Evolutionary conservation across 2,888 invertebrate genomes (phyloP).

Genomic region (Agrilus biguttatus): DNA sequence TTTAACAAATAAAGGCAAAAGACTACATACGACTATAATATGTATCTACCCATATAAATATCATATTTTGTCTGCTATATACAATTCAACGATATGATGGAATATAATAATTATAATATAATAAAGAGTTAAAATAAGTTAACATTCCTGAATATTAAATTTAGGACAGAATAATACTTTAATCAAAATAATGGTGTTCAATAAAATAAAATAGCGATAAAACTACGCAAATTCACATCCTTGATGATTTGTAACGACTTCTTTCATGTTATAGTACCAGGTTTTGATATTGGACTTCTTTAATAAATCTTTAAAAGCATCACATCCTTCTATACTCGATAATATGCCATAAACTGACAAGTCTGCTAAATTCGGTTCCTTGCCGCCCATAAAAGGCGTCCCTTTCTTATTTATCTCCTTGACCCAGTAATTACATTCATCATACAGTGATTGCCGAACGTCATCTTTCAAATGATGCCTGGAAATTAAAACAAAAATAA

Average conservation of each 20-base stretch:
- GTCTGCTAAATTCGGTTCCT: slow-evolving; percentile 80
- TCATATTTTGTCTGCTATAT: no score
- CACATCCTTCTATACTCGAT: slow-evolving; percentile 85
- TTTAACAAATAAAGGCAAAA: neutral
- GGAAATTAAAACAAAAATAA: no score
- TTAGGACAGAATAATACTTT: neutral
- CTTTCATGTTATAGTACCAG: slow-evolving; percentile 69
- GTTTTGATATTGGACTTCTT: slow-evolving; percentile 55
- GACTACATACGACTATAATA: neutral
- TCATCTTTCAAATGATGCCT: slow-evolving; percentile 77
- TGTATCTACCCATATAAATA: no score
- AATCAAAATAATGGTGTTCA: neutral
- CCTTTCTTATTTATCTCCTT: slow-evolving; percentile 53
- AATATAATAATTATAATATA: slow-evolving; percentile 1
- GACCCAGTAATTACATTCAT: slow-evolving; percentile 73
- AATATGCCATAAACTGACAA: slow-evolving; percentile 81
- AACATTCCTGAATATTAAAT: neutral
- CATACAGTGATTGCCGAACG: slow-evolving; percentile 78
- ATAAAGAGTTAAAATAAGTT: slow-evolving; percentile 3
- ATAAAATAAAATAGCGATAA: slow-evolving; percentile 2
- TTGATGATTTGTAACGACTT: slow-evolving; percentile 41
- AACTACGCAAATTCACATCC: slow-evolving; percentile 31
- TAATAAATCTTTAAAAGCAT: slow-evolving; percentile 71
- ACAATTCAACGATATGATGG: neutral
- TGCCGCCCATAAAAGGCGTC: slow-evolving; percentile 72